Evolutionary conservation across 2,113 vertebrate genomes (phyloP).

Genomic region (Phalacrocorax brasilianus): DNA sequence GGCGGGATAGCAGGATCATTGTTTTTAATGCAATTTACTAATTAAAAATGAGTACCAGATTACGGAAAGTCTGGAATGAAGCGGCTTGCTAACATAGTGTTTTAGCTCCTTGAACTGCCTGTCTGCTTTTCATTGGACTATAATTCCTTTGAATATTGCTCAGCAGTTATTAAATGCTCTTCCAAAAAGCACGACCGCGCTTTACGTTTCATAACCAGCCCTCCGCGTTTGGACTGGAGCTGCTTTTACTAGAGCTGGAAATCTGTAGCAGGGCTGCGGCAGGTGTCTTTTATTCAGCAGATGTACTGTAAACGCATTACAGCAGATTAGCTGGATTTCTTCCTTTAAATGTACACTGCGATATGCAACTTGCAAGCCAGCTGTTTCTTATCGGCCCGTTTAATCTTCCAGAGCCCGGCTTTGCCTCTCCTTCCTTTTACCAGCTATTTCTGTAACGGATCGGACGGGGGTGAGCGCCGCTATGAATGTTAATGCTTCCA

Average conservation of each 20-base stretch:
- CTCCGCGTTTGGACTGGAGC: background rate
- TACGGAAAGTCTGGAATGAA: slow-evolving; percentile 18
- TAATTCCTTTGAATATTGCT: background rate
- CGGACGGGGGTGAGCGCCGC: background rate
- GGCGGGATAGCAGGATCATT: slow-evolving; percentile 22
- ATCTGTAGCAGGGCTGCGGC: background rate
- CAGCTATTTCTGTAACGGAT: slow-evolving; percentile 40
- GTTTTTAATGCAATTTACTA: slow-evolving; percentile 66
- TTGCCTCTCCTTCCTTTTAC: background rate
- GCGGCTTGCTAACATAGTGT: background rate
- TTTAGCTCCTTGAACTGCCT: background rate
- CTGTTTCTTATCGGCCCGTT: background rate
- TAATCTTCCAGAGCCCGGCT: slow-evolving; percentile 18
- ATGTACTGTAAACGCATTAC: slow-evolving; percentile 30
- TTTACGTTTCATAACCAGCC: accelerated
- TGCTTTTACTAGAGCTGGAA: background rate
- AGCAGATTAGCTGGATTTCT: slow-evolving; percentile 48
- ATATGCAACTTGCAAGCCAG: slow-evolving; percentile 19
- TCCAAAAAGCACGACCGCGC: background rate
- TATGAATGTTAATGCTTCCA: slow-evolving; percentile 12
- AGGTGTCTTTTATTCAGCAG: slow-evolving; percentile 2
- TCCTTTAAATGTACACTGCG: slow-evolving; percentile 40
- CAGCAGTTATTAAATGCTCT: background rate
- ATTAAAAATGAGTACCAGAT: slow-evolving; percentile 46
- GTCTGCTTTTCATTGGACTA: background rate